Evolutionary conservation across 2,797 vertebrate species (phyloP), one percentile per base, ranked within the genome.

Genomic region (Adelosebastes latens): DNA sequence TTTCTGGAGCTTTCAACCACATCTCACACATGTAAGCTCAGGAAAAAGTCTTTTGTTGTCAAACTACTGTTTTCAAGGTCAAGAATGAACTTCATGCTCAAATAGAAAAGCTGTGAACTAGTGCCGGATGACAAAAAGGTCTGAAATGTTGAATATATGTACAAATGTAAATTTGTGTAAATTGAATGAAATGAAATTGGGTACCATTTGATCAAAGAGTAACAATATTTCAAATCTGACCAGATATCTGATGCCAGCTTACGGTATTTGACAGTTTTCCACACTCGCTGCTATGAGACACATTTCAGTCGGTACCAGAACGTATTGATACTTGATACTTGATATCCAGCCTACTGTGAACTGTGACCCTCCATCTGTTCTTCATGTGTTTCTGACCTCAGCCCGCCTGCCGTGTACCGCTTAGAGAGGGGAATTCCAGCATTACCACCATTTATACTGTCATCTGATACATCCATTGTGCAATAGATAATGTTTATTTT

Each of bases 401-500:
- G 67, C 49, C 52, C 2, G 22, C 77, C 32, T 59, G 49, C 81
- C 72, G 75, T 73, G 65, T 70, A 31, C 79, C 58, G 59, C 74
- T 83, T 60, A 62, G 72, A 75, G 56, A 5, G 12, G 62, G 6
- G 31, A 76, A 46, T n/a, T 56, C 32, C 61, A 75, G 3, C 2
- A 6, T 62, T 74, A 65, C 59, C 20, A 20, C 77, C 82, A 75
- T 75, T 87, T 76, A 85, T 90, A 82, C 88, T 93, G 52, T 91
- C 53, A 58, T 88, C 78, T 69, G 72, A 83, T 92, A 86, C 88
- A 88, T 93, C 92, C 83, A 90, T 91, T 94, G 96, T 96, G 95
- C 95, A 96, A 96, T 96, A 95, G 94, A 85, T 87, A 61, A 87
- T 89, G 77, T 93, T 89, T 90, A 80, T 87, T 93, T 91, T 90